These are phyloP conservation scores for Micropoecilia bifurca DNA, from an alignment of 2,797 vertebrate genomes.

Conservation along the genomic window DNA sequence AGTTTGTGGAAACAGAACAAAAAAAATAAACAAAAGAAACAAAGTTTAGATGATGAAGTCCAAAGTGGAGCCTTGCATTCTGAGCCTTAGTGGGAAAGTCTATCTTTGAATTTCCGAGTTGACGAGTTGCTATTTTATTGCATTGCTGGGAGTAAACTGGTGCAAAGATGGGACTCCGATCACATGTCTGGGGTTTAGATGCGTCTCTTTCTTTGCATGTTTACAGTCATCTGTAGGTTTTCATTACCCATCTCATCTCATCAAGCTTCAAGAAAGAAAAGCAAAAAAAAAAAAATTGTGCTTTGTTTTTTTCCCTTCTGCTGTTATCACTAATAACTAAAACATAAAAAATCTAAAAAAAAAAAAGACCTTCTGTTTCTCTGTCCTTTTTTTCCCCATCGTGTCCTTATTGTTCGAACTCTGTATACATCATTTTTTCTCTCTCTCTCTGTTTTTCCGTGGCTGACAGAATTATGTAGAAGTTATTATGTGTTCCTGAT, in stretches of 20 bases:
- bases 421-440: slow-evolving; percentile 1
- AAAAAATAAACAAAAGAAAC: slow-evolving; percentile 42
- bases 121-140: slow-evolving; percentile 60
- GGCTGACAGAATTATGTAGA: slow-evolving; percentile 20
- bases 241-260: slow-evolving; percentile 70
- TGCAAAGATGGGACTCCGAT: slow-evolving; percentile 52
- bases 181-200: slow-evolving; percentile 70
- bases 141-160: slow-evolving; percentile 53
- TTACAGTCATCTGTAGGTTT: slow-evolving; percentile 65
- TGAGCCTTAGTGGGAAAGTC: slow-evolving; percentile 77
- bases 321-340: slow-evolving; percentile 81
- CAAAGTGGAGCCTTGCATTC: slow-evolving; percentile 77
- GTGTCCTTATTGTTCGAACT: slow-evolving; percentile 6
- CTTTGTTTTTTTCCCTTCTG: slow-evolving; percentile 66
- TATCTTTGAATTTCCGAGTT: slow-evolving; percentile 66
- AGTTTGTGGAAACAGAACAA: slow-evolving; percentile 30
- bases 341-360: slow-evolving; percentile 75
- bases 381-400: slow-evolving; percentile 53
- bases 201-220: slow-evolving; percentile 57
- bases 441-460: neutral
- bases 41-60: slow-evolving; percentile 70
- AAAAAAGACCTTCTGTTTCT: slow-evolving; percentile 62
- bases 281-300: slow-evolving; percentile 65
- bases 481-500: slow-evolving; percentile 24
- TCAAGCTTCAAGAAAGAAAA: slow-evolving; percentile 68